Percentiles rank a stretch among this genome's conserved stretches.
phyloP scores from a whole-genome alignment of 2,888 invertebrate genomes.

The Callinectes sapidus region DNA sequence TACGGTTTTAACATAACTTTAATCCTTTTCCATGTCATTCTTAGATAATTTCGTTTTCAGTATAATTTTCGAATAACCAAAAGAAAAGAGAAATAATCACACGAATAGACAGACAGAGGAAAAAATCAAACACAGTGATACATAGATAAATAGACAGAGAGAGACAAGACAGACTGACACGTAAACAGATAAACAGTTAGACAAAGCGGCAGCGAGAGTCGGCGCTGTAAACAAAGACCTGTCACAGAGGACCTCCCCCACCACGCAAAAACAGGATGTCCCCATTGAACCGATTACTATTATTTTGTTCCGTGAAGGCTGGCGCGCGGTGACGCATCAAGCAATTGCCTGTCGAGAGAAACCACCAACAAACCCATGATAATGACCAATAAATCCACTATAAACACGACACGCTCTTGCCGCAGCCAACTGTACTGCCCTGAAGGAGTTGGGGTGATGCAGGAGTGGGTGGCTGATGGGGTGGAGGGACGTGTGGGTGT shows the following conservation, averaged over 20 bases:
- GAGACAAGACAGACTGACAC: background rate
- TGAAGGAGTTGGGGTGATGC: background rate
- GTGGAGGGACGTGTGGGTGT: background rate
- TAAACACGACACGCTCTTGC: background rate
- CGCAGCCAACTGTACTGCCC: background rate
- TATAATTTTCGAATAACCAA: too few relatives aligned
- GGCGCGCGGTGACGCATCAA: background rate
- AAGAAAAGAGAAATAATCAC: too few relatives aligned
- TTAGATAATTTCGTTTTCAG: too few relatives aligned
- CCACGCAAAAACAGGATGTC: background rate
- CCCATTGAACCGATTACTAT: background rate
- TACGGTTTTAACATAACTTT: too few relatives aligned
- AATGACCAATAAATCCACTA: background rate
- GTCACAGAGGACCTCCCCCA: background rate
- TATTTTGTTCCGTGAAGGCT: background rate
- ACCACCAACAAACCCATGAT: background rate
- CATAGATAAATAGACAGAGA: constrained; percentile 15
- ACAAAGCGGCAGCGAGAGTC: background rate
- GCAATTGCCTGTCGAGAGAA: background rate
- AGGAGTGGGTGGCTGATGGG: background rate
- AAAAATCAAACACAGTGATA: background rate
- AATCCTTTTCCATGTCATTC: too few relatives aligned
- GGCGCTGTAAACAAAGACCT: background rate
- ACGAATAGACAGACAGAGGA: background rate
- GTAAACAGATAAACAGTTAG: constrained; percentile 7